Percentiles rank a stretch among this genome's conserved stretches.
phyloP scores from a whole-genome alignment of 2,888 invertebrate genomes.

The Parnassius orleans region DNA sequence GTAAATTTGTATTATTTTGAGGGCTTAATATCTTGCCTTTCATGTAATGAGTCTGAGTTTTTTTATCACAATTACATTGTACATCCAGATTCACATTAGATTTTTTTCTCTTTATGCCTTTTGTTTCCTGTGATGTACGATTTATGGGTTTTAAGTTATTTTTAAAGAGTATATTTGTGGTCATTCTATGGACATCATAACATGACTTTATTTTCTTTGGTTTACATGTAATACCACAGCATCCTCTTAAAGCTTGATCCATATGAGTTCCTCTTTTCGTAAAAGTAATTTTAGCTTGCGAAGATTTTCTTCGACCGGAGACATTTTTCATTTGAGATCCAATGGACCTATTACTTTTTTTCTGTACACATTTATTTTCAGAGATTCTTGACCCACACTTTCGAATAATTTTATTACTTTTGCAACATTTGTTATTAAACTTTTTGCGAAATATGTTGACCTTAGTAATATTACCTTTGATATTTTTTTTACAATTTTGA shows the following conservation, averaged over 20 bases:
- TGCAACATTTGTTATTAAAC: too few species aligned
- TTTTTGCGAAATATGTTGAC: too few species aligned
- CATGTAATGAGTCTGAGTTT: conserved; percentile 15
- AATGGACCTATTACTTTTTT: conserved; percentile 13
- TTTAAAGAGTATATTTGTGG: conserved; percentile 3
- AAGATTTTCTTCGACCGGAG: conserved; percentile 8
- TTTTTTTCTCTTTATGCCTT: not conserved
- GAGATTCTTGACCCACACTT: too few species aligned
- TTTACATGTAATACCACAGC: conserved; percentile 5
- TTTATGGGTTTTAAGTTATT: conserved; percentile 9
- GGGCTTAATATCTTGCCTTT: conserved; percentile 9
- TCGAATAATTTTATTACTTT: too few species aligned
- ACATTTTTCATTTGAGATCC: conserved; percentile 13
- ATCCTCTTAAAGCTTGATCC: not conserved
- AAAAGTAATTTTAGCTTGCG: conserved; percentile 20
- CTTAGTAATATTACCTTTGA: too few species aligned
- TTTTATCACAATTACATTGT: conserved; percentile 18
- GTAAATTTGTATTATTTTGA: not conserved
- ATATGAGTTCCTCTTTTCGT: conserved; percentile 12
- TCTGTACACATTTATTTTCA: not conserved
- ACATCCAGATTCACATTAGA: not conserved
- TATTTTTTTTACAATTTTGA: not conserved
- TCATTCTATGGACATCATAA: not conserved
- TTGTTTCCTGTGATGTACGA: not conserved
- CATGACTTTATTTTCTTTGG: conserved; percentile 4